phyloP scores from a whole-genome alignment of 2,797 vertebrate species.

The Ibycter americanus region DNA sequence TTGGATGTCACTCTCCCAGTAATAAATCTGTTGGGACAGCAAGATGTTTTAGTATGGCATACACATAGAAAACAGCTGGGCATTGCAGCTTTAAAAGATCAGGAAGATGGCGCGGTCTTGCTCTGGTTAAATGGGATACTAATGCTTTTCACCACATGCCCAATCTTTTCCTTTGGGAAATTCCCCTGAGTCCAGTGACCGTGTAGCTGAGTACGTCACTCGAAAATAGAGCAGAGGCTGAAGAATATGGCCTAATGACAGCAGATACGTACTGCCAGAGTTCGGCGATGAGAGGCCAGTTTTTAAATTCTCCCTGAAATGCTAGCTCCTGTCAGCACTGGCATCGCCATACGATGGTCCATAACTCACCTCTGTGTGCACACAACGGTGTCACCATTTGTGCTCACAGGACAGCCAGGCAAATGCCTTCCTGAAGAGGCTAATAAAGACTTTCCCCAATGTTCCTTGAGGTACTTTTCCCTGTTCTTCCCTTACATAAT shows the following conservation, averaged over 20 bases:
- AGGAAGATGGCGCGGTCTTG: background rate
- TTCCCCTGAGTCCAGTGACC: background rate
- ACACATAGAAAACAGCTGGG: background rate
- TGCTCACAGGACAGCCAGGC: background rate
- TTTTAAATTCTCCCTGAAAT: background rate
- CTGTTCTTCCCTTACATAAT: background rate
- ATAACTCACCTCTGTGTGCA: background rate
- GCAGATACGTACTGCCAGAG: background rate
- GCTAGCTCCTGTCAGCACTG: background rate
- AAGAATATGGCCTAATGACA: background rate
- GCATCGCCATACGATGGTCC: background rate
- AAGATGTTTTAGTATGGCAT: background rate
- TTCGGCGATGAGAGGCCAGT: background rate
- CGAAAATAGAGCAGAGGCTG: background rate
- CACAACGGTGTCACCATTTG: background rate
- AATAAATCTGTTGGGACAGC: conserved; percentile 82
- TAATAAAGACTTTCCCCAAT: background rate
- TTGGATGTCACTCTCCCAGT: conserved; percentile 87
- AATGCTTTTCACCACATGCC: background rate
- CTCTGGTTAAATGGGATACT: background rate
- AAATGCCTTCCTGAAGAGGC: background rate
- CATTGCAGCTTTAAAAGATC: background rate
- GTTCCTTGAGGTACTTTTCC: background rate
- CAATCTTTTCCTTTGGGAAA: background rate
- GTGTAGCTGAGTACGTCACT: background rate